Evolutionary conservation across 2,113 vertebrate genomes (phyloP), one percentile per base, ranked within the genome.

Genomic region (Rhineura floridana): DNA sequence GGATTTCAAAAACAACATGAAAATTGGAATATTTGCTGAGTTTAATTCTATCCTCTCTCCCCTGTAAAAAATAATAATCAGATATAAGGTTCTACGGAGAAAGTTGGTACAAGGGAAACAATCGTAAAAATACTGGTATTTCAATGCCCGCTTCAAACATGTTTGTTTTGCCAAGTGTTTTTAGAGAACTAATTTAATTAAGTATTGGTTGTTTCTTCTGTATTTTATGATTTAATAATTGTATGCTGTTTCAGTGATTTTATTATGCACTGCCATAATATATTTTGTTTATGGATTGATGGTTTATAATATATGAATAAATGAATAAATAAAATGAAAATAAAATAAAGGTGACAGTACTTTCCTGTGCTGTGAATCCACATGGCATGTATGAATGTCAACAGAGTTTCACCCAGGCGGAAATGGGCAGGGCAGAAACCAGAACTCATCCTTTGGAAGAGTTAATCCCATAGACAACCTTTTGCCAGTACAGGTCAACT

Each of bases 401-500:
- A 10, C 0, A 9, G 39, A 78, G 28, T 73, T 46, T 30, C 1
- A n/a, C 87, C 19, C 59, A 0, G 1, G 4, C 0, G 23, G 42
- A 59, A 0, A 42, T 44, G 50, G 48, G 46, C 30, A 0, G 2
- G 76, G 59, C 55, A 0, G 5, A 81, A 69, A 87, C 19, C 19
- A 83, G 62, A 69, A 30, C n/a, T 5, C 63, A 17, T 10, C 17
- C 59, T 55, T 46, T 42, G 0, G 0, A 78, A 73, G 7, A 91
- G 17, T 88, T 90, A 91, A 77, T 55, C 81, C 23, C 15, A 19
- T 17, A 21, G 42, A 30, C 19, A 79, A 59, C 48, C 73, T 17
- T 2, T 89, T 91, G n/a, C 84, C 84, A 90, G 59, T 0, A 0
- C 46, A 87, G 19, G 52, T 23, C 23, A 86, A 89, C 89, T 89